A percentile compares a stretch with the other conserved stretches of the same genome.
Evolutionary conservation across 1,140 invertebrate genomes (phyloP).

Genomic region (Brachionus paranguensis): DNA sequence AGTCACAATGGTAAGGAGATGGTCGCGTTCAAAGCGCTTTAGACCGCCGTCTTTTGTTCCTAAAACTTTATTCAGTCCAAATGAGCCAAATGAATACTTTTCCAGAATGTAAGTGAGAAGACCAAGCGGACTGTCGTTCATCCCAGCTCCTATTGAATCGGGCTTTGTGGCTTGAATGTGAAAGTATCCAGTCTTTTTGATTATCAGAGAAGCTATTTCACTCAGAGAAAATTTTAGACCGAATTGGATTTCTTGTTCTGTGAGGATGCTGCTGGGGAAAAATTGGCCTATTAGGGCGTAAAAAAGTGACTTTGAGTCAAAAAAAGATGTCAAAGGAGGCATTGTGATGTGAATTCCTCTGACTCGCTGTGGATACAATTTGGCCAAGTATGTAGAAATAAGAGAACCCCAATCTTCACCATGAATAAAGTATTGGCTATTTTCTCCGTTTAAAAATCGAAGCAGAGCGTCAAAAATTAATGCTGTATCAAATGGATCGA

Average conservation of each 20-base stretch:
- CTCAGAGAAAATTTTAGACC: slow-evolving; percentile 59
- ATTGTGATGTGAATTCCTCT: slow-evolving; percentile 40
- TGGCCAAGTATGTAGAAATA: slow-evolving; percentile 58
- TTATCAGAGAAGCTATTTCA: slow-evolving; percentile 45
- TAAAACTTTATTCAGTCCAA: slow-evolving; percentile 52
- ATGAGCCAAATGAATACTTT: slow-evolving; percentile 74
- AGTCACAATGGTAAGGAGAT: slow-evolving; percentile 80
- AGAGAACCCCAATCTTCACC: slow-evolving; percentile 67
- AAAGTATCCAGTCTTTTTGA: slow-evolving; percentile 71
- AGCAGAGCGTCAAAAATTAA: not conserved
- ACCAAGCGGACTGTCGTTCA: slow-evolving; percentile 62
- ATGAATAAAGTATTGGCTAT: slow-evolving; percentile 71
- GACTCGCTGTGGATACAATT: slow-evolving; percentile 62
- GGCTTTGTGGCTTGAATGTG: slow-evolving; percentile 82
- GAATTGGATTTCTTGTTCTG: slow-evolving; percentile 61
- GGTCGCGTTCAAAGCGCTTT: slow-evolving; percentile 63
- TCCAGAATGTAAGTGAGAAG: slow-evolving; percentile 75
- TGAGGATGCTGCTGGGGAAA: slow-evolving; percentile 60
- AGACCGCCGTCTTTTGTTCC: slow-evolving; percentile 64
- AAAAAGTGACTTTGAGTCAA: not conserved
- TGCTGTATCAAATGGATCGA: slow-evolving; percentile 1
- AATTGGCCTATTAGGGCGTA: slow-evolving; percentile 20
- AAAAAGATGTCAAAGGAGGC: not conserved
- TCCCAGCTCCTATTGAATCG: slow-evolving; percentile 66
- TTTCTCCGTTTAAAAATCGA: slow-evolving; percentile 55